Evolutionary conservation across 2,113 vertebrate species (phyloP).

Genomic region (Epinephelus cyanopodus): DNA sequence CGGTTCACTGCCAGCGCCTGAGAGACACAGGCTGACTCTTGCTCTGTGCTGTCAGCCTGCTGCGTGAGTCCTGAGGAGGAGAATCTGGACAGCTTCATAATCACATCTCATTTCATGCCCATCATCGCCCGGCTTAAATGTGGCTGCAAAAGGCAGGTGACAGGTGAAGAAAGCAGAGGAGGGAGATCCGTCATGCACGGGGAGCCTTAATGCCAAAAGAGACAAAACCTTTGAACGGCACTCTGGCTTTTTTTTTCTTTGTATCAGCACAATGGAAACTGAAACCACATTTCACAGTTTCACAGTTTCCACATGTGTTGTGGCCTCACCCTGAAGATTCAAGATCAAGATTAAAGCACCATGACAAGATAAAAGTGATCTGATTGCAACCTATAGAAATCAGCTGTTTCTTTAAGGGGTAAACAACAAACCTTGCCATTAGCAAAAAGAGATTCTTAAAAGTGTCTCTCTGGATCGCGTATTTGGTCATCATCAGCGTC

Average conservation of each 20-base stretch:
- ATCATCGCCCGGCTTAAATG: conserved; percentile 32
- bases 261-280: neutral
- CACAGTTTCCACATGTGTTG: neutral
- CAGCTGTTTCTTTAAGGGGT: neutral
- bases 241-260: neutral
- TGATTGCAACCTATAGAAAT: too few relatives aligned
- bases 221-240: neutral
- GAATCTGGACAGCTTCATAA: conserved; percentile 43
- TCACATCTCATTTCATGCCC: conserved; percentile 45
- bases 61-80: conserved; percentile 9
- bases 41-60: neutral
- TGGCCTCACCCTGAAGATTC: neutral
- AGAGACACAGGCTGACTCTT: conserved; percentile 13
- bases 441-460: neutral
- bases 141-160: conserved; percentile 32
- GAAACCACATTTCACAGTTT: neutral
- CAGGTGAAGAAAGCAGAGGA: neutral
- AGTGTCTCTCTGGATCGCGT: neutral
- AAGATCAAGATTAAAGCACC: neutral
- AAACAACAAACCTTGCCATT: neutral
- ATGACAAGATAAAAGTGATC: neutral
- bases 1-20: neutral
- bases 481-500: conserved; percentile 1
- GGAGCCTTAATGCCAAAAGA: neutral
- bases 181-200: neutral